Base-by-base conservation (phyloP, 1,140 invertebrate genomes). In the Amphibalanus amphitrite region DNA sequence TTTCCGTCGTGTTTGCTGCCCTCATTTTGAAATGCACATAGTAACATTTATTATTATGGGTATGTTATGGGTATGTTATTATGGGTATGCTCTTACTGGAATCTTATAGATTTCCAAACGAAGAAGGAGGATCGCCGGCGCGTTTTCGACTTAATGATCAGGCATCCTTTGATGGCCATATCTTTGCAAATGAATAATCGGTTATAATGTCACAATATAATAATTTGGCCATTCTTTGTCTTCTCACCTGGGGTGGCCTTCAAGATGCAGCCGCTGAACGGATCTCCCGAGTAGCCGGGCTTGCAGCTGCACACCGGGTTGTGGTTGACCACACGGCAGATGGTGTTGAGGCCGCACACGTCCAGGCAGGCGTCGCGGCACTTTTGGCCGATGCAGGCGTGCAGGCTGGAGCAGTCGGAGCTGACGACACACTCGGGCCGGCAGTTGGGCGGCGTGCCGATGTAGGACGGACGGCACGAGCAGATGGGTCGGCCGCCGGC, bases 371-470 rank as follows among this genome's bases (percentile, higher is more conserved):
- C 76, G 72, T 77, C 75, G 20, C 71, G 68, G 73, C 78, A 77
- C n/a, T 75, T 75, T 25, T 75, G 72, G 69, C 75, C 75, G n/a
- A 78, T 72, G 76, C 90, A 92, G 33, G 89, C 85, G 77, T 85
- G 84, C 75, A 86, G 86, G 17, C 84, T 82, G 23, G 88, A 84
- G 78, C 89, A 91, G 77, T 91, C 89, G 15, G 88, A 87, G 79
- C 89, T 90, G 26, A 90, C 85, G 29, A 90, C 82, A 80, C 89
- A 90, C 79, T 90, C 88, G 28, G 89, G 88, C 69, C 88, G 80
- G 67, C 74, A 73, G 71, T 75, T 71, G 79, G 86, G 81, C 74
- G 86, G 83, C 71, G 78, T 80, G 69, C 87, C 87, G 10, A 85
- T 81, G 74, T 84, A 87, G 73, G 82, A 83, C 6, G 84, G 82